Evolutionary conservation across 2,888 invertebrate genomes (phyloP).

Genomic region (Calameuta idolon): DNA sequence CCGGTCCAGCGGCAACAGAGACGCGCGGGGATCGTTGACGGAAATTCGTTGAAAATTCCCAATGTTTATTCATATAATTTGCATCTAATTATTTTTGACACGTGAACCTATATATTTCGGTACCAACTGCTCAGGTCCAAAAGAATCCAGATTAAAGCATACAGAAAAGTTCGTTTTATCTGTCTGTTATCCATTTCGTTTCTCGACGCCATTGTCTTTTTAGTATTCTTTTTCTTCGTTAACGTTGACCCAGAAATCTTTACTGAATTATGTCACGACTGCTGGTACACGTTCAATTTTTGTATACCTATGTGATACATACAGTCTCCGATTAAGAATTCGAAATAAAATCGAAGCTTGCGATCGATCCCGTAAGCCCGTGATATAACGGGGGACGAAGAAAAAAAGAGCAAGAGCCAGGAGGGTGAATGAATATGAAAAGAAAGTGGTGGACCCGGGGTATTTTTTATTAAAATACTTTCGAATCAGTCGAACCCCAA

Average conservation of each 20-base stretch:
- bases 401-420: not conserved
- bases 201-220: too few relatives aligned
- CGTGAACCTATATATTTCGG: not conserved
- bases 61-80: slow-evolving; percentile 58
- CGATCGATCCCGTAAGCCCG: not conserved
- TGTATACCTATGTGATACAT: not conserved
- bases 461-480: slow-evolving; percentile 6
- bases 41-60: slow-evolving; percentile 53
- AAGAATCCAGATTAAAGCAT: not conserved
- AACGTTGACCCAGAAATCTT: too few relatives aligned
- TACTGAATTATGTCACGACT: too few relatives aligned
- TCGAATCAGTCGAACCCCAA: not conserved
- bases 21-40: slow-evolving; percentile 32
- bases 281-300: not conserved
- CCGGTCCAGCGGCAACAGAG: slow-evolving; percentile 31
- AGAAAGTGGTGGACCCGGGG: not conserved
- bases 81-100: slow-evolving; percentile 52
- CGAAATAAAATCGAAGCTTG: not conserved
- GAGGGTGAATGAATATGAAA: not conserved
- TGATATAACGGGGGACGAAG: not conserved
- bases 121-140: not conserved
- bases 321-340: not conserved
- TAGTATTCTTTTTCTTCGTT: too few relatives aligned
- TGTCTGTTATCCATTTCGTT: too few relatives aligned
- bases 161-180: not conserved